Percentiles rank a stretch among this genome's conserved stretches.
These are phyloP conservation scores for Drosophila pseudotalamancana DNA, from an alignment of 2,888 invertebrate genomes.

Conservation along the genomic window DNA sequence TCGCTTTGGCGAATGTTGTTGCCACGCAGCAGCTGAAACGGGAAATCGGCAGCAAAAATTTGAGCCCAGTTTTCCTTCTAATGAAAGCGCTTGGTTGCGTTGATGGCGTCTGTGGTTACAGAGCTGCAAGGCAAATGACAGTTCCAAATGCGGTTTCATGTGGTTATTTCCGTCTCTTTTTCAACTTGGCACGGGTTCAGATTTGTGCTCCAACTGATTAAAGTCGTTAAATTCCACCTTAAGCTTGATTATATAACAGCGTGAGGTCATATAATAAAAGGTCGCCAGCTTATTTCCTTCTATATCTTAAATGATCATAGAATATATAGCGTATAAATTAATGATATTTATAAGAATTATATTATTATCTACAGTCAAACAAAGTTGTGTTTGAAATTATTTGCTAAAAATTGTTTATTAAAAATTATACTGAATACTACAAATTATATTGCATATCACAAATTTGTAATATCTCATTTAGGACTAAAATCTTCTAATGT, in stretches of 20 bases:
- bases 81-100: constrained; percentile 68
- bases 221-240: constrained; percentile 8
- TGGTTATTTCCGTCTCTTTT: constrained; percentile 8
- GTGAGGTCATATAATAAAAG: background rate
- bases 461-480: too few species aligned
- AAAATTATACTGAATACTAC: too few species aligned
- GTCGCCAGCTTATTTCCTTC: too few species aligned
- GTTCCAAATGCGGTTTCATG: constrained; percentile 50
- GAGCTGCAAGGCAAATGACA: constrained; percentile 52
- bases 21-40: constrained; percentile 42
- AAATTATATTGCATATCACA: too few species aligned
- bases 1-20: constrained; percentile 33
- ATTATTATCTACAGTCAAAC: too few species aligned
- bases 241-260: background rate
- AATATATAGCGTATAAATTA: too few species aligned
- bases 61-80: constrained; percentile 69
- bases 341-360: too few species aligned
- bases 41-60: constrained; percentile 53
- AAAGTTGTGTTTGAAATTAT: too few species aligned
- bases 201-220: background rate
- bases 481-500: too few species aligned
- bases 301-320: too few species aligned
- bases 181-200: background rate
- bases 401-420: too few species aligned
- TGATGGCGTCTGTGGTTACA: constrained; percentile 60